phyloP scores from a whole-genome alignment of 2,113 vertebrate genomes.

The Lucifuga dentata region DNA sequence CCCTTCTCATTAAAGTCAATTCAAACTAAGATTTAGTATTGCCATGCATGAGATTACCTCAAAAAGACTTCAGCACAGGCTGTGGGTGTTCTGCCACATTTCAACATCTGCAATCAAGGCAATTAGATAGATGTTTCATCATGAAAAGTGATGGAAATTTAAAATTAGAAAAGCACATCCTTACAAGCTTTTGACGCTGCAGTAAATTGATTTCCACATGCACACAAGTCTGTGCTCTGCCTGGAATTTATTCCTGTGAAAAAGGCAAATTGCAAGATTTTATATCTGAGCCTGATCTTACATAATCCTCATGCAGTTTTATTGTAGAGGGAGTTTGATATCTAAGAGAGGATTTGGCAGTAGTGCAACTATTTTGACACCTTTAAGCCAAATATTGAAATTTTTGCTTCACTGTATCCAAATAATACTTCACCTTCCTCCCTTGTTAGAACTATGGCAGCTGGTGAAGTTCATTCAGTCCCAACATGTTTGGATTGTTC shows the following conservation, averaged over 20 bases:
- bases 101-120: constrained; percentile 37
- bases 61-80: constrained; percentile 24
- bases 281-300: constrained; percentile 41
- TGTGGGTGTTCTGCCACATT: constrained; percentile 50
- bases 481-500: constrained; percentile 43
- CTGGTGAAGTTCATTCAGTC: constrained; percentile 56
- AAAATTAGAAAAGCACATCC: constrained; percentile 8
- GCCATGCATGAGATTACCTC: constrained; percentile 41
- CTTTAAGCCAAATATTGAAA: constrained; percentile 46
- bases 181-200: constrained; percentile 2
- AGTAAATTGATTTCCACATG: constrained; percentile 37
- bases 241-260: constrained; percentile 35
- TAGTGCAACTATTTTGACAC: constrained; percentile 41
- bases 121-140: constrained; percentile 13
- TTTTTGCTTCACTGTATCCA: constrained; percentile 22
- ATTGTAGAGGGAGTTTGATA: constrained; percentile 42
- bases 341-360: constrained; percentile 43
- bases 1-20: constrained; percentile 65
- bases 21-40: constrained; percentile 58
- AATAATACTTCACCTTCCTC: constrained; percentile 57
- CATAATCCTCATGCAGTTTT: constrained; percentile 28
- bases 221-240: constrained; percentile 9
- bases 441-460: constrained; percentile 22
- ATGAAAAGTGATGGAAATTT: constrained; percentile 7
- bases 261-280: constrained; percentile 23